Percentiles rank a stretch among this genome's conserved stretches.
phyloP scores from a whole-genome alignment of 2,888 invertebrate species.

The Agrilus cyanescens region DNA sequence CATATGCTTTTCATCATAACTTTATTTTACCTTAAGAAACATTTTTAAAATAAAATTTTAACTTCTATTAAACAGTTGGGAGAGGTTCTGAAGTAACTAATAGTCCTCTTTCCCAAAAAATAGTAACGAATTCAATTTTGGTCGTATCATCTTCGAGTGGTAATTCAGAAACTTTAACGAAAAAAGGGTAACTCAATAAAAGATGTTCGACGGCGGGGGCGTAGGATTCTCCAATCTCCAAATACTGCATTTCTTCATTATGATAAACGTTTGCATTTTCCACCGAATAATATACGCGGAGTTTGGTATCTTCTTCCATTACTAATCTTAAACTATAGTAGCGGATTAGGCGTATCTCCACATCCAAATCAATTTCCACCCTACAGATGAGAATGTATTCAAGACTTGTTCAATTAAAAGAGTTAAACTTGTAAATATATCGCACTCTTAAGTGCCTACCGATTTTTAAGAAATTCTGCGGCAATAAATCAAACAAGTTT shows the following conservation, averaged over 20 bases:
- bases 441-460: neutral
- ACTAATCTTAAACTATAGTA: slow-evolving; percentile 47
- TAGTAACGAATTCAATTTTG: slow-evolving; percentile 56
- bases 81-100: slow-evolving; percentile 59
- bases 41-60: neutral
- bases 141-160: slow-evolving; percentile 51
- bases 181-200: slow-evolving; percentile 65
- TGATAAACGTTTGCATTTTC: slow-evolving; percentile 83
- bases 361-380: slow-evolving; percentile 51
- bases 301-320: slow-evolving; percentile 45
- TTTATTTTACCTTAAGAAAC: no score
- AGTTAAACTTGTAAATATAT: neutral
- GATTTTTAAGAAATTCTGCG: no score
- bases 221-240: slow-evolving; percentile 59
- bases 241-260: slow-evolving; percentile 61
- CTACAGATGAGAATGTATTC: slow-evolving; percentile 21
- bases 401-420: slow-evolving; percentile 5
- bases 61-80: slow-evolving; percentile 3
- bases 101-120: slow-evolving; percentile 74
- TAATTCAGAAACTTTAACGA: slow-evolving; percentile 57
- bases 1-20: no score
- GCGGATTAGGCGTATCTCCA: slow-evolving; percentile 46
- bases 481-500: no score
- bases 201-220: slow-evolving; percentile 61
- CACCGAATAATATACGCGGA: slow-evolving; percentile 66